phyloP scores from a whole-genome alignment of 2,113 vertebrate species.

The Brachionichthys hirsutus region DNA sequence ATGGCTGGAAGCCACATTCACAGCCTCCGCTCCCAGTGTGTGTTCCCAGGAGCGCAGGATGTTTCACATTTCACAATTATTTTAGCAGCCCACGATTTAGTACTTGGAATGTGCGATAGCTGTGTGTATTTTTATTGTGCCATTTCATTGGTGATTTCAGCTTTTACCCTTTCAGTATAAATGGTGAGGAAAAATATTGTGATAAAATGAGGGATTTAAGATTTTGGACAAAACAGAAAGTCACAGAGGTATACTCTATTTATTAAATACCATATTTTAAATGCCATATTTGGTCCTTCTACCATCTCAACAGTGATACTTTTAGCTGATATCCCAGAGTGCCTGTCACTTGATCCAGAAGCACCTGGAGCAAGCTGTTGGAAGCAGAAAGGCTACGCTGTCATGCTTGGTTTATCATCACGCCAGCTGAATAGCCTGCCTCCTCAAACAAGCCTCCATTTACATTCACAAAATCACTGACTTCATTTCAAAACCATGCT shows the following conservation, averaged over 20 bases:
- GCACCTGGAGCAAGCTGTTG: background rate
- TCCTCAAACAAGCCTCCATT: conserved; percentile 25
- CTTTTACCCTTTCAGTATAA: background rate
- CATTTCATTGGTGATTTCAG: background rate
- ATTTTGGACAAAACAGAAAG: conserved; percentile 1
- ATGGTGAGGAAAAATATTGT: conserved; percentile 4
- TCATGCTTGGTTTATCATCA: conserved; percentile 24
- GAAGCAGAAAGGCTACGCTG: conserved; percentile 4
- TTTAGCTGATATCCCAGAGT: conserved; percentile 8
- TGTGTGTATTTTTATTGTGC: conserved; percentile 2
- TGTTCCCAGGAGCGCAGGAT: conserved; percentile 16
- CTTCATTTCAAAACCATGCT: conserved; percentile 27
- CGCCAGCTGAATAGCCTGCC: conserved; percentile 8
- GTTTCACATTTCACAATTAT: conserved; percentile 8
- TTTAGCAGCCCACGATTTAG: conserved; percentile 8
- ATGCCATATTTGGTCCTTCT: no score
- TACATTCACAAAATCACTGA: conserved; percentile 40
- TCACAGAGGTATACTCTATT: no score
- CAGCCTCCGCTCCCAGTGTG: conserved; percentile 21
- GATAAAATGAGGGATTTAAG: background rate
- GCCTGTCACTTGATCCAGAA: conserved; percentile 24
- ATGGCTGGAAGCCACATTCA: conserved; percentile 15
- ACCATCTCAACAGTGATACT: background rate
- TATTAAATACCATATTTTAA: no score
- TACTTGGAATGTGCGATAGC: conserved; percentile 1